phyloP scores from a whole-genome alignment of 2,113 vertebrate species.

The Sprattus sprattus region DNA sequence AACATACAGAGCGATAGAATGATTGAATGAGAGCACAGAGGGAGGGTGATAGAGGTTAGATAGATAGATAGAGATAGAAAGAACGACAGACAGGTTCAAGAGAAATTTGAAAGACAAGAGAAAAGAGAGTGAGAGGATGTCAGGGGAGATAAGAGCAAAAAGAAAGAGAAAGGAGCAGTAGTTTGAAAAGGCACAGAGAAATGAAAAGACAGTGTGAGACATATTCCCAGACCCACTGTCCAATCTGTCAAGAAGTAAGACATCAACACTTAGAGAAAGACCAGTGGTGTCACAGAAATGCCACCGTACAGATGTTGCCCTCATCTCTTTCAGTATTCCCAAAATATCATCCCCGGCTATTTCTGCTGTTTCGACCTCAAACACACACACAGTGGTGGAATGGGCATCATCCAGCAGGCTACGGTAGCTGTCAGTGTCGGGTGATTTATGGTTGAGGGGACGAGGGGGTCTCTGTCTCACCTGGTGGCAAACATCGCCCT shows the following conservation, averaged over 20 bases:
- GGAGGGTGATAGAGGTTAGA: not conserved
- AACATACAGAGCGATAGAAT: not conserved
- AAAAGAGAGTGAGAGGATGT: not conserved
- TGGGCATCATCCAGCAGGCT: not conserved
- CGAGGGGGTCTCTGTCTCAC: conserved; percentile 60
- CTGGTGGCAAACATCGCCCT: conserved; percentile 97
- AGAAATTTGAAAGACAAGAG: not conserved
- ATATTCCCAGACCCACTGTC: not conserved
- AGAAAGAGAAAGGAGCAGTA: not conserved
- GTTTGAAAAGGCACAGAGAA: not conserved
- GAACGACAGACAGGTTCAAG: not conserved
- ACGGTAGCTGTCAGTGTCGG: not conserved
- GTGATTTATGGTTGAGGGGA: not conserved
- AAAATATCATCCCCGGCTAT: not conserved
- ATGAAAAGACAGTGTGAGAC: not conserved
- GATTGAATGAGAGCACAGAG: not conserved
- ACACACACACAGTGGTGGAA: not conserved
- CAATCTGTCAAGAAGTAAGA: not conserved
- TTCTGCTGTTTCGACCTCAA: not conserved
- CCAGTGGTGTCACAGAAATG: not conserved
- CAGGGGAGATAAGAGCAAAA: not conserved
- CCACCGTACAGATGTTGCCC: not conserved
- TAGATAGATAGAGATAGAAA: too few species aligned
- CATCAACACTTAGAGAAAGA: not conserved
- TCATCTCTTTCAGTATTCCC: not conserved